These are phyloP conservation scores for Bombus sibiricus DNA, from an alignment of 1,140 invertebrate species.

Conservation along the genomic window DNA sequence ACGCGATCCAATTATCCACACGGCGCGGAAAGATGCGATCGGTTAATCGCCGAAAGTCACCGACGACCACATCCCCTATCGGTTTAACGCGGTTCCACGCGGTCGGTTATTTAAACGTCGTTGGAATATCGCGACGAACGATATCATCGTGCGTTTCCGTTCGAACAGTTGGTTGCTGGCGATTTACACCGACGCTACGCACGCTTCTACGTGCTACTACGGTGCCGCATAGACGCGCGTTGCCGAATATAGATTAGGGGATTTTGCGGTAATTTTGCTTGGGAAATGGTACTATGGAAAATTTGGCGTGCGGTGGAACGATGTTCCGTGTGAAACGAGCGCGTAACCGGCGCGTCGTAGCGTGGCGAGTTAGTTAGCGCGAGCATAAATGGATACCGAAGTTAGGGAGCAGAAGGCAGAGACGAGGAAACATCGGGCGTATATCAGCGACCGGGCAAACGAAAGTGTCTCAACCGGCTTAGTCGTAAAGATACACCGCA, in stretches of 20 bases:
- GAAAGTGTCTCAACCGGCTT: constrained; percentile 44
- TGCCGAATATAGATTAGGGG: rapidly evolving
- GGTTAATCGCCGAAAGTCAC: rapidly evolving
- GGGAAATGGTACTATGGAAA: too few species aligned
- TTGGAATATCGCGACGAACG: background rate
- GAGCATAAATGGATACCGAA: constrained; percentile 8
- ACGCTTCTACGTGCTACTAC: too few species aligned
- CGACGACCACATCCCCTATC: too few species aligned
- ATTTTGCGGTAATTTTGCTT: too few species aligned
- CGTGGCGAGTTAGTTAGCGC: background rate
- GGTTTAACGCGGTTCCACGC: too few species aligned
- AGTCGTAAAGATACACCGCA: constrained; percentile 61
- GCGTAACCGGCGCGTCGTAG: background rate
- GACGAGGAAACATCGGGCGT: background rate
- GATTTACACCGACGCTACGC: too few species aligned
- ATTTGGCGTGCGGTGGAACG: too few species aligned
- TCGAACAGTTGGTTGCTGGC: background rate
- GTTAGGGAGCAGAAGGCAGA: background rate
- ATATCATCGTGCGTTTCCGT: background rate
- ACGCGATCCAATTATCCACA: rapidly evolving
- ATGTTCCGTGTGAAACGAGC: background rate
- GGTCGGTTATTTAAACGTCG: too few species aligned
- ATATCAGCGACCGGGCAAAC: background rate
- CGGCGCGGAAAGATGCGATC: too few species aligned
- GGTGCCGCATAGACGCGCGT: too few species aligned